Conservation (phyloP, 1,140 invertebrate species). For the Tenebrio molitor region DNA sequence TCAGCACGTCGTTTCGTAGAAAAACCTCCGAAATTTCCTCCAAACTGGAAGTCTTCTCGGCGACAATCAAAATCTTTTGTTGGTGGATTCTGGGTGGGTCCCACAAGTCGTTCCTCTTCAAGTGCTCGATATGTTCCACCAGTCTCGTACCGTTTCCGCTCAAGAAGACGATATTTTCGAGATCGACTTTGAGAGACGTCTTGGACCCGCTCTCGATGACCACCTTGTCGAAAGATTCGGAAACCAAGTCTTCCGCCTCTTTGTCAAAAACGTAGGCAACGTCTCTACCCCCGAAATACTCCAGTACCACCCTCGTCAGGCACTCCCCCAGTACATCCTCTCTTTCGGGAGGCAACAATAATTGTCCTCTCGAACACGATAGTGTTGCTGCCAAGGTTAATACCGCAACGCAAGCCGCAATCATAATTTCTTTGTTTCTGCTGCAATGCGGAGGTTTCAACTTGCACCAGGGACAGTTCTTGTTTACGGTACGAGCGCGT, state of each 20-base stretch:
- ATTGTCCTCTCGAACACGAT: not conserved
- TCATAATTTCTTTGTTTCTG: conserved; percentile 16
- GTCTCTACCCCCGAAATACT: not conserved
- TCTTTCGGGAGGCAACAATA: not conserved
- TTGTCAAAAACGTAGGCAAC: conserved; percentile 9
- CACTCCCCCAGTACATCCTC: not conserved
- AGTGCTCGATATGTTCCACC: not conserved
- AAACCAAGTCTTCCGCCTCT: not conserved
- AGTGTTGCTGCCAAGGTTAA: not conserved
- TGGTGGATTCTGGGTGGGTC: conserved; percentile 27
- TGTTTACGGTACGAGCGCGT: not conserved
- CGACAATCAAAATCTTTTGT: conserved; percentile 29
- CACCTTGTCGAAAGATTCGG: not conserved
- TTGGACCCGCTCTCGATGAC: not conserved
- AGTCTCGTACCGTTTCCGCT: not conserved
- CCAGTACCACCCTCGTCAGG: not conserved
- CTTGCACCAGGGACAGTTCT: not conserved
- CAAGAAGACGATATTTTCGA: not conserved
- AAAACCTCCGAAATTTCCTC: conserved; percentile 21
- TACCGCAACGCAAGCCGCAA: not conserved
- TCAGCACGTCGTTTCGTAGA: not conserved
- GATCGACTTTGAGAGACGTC: not conserved
- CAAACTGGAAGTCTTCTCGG: not conserved
- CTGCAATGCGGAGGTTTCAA: conserved; percentile 22
- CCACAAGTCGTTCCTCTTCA: conserved; percentile 26